Percentiles rank a stretch among this genome's conserved stretches.
These are phyloP conservation scores for Coptodon bakossiorum DNA, from an alignment of 2,113 vertebrate genomes.

Conservation along the genomic window DNA sequence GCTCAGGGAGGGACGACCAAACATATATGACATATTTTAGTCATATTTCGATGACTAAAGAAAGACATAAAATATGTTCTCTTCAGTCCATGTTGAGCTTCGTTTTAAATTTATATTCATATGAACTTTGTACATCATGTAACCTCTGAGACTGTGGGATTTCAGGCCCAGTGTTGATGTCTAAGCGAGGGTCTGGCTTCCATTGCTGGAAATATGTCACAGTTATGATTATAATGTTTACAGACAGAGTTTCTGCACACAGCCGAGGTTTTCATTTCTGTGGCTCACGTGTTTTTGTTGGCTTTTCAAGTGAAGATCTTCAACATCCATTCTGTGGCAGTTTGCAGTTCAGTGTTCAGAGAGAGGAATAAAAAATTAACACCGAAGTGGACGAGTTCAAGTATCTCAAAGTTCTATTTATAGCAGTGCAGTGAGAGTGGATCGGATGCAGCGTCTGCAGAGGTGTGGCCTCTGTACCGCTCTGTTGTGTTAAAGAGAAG, in stretches of 20 bases:
- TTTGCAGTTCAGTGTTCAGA: not conserved
- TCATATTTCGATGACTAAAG: not conserved
- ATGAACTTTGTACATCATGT: rapidly evolving
- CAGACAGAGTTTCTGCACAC: not conserved
- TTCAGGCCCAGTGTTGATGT: not conserved
- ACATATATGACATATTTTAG: not conserved
- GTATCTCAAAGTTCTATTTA: not conserved
- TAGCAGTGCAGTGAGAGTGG: not conserved
- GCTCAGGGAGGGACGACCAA: rapidly evolving
- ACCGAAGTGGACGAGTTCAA: not conserved
- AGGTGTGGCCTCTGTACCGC: rapidly evolving
- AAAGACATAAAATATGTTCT: not conserved
- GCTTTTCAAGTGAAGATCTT: not conserved
- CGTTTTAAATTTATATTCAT: not conserved
- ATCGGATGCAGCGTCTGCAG: not conserved
- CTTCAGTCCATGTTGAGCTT: not conserved
- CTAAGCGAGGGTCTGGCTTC: not conserved
- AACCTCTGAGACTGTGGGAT: not conserved
- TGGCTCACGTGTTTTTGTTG: rapidly evolving
- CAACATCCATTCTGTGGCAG: rapidly evolving
- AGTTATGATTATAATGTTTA: rapidly evolving
- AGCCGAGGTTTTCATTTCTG: not conserved
- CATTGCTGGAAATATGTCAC: not conserved
- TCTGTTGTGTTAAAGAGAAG: not conserved
- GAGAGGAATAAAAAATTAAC: rapidly evolving